Evolutionary conservation across 2,113 vertebrate genomes (phyloP).

Genomic region (Malurus melanocephalus): DNA sequence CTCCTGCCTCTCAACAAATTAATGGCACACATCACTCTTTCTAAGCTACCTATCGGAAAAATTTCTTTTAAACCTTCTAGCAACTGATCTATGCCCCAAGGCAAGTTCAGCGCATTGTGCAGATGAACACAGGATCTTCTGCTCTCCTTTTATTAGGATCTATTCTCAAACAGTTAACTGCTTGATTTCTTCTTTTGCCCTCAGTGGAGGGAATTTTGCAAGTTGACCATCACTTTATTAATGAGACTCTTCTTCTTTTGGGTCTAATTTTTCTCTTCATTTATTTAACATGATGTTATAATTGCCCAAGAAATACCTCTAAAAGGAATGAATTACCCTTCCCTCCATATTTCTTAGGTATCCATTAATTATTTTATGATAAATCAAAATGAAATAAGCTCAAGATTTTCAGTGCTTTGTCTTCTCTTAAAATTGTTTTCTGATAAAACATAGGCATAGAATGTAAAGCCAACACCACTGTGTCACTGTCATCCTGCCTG

Average conservation of each 20-base stretch:
- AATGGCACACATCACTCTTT: background rate
- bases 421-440: background rate
- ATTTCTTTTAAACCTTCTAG: background rate
- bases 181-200: background rate
- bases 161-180: background rate
- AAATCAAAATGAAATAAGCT: background rate
- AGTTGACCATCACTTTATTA: background rate
- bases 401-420: background rate
- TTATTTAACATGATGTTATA: background rate
- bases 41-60: background rate
- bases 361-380: background rate
- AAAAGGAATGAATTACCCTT: background rate
- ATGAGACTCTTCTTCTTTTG: background rate
- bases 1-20: background rate
- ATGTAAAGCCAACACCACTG: background rate
- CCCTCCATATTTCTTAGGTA: background rate
- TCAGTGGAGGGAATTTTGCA: background rate
- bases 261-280: background rate
- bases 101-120: background rate
- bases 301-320: background rate
- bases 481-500: background rate
- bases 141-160: background rate
- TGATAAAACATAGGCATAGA: background rate
- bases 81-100: background rate
- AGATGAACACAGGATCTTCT: background rate